Conservation (phyloP, 2,888 invertebrate species). For the Neoitamus cyanurus region DNA sequence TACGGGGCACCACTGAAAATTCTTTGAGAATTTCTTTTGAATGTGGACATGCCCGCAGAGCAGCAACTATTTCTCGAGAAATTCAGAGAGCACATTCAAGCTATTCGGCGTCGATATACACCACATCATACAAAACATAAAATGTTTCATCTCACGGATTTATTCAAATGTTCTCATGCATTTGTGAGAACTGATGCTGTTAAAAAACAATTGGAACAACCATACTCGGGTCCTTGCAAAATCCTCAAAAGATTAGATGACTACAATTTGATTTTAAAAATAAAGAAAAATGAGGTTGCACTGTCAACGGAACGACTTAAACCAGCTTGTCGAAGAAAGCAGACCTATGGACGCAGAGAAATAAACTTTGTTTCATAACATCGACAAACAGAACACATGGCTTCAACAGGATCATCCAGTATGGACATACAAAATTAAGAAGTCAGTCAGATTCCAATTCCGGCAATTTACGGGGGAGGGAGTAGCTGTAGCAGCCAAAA, state of each 20-base stretch:
- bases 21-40: not conserved
- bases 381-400: too few relatives aligned
- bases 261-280: not conserved
- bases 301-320: slow-evolving; percentile 42
- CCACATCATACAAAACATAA: slow-evolving; percentile 4
- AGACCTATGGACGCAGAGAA: too few relatives aligned
- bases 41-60: slow-evolving; percentile 13
- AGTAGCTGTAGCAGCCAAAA: not conserved
- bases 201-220: slow-evolving; percentile 12
- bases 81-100: too few relatives aligned
- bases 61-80: not conserved
- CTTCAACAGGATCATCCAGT: not conserved
- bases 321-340: not conserved
- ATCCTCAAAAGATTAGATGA: not conserved
- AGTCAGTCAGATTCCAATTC: not conserved
- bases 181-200: not conserved
- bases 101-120: not conserved
- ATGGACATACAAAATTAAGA: not conserved
- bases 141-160: slow-evolving; percentile 8
- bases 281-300: slow-evolving; percentile 10
- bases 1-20: too few relatives aligned
- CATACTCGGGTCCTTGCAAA: not conserved
- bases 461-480: not conserved
- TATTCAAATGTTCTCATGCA: not conserved
- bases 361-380: too few relatives aligned